Base-by-base conservation (phyloP, 2,113 vertebrate species). In the Forbesichthys agassizii region DNA sequence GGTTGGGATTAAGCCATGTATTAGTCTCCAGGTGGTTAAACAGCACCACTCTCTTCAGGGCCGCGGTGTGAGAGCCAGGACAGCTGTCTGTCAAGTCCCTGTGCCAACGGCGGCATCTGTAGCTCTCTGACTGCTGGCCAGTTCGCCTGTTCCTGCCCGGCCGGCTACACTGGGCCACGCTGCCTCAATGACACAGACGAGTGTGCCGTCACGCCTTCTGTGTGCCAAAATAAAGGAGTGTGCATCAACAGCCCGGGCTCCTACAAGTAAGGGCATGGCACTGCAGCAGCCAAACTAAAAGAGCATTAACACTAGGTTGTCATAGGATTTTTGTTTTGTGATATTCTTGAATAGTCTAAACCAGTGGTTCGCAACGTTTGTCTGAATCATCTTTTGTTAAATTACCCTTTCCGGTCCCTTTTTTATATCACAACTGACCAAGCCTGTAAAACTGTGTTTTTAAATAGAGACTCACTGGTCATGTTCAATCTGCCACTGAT, bases 171-270 rank as follows among this genome's bases (percentile, higher is more conserved):
- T 0, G 96, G 96, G 33, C 88, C 84, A 11, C 94, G 72, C 68
- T 98, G 96, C 18, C 91, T 95, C 48, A 92, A 90, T 10, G 96
- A 98, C 59, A 91, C 95, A 61, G 90, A 98, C 2, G 96, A 98
- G 65, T 98, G 96, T 69, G 88, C 79, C 2, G 71, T 79, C 61
- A 66, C 61, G 0, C 75, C 88, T 1, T 79, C 78, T 1, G 86
- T 84, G 7, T 98, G 96, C 81, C 93, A 89, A 16, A 95, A 96
- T 0, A 89, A 84, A 0, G 96, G 96, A 11, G 49, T 47, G 8
- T 98, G 96, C 13, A 10, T 93, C 73, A 95, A 98, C 81, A 80
- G 90, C 42, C 94, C 88, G 0, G 96, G 96, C 4, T 95, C 95
- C 1, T 96, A 93, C 86, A 89, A 77, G 89, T 89, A 61, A 86